Conservation (phyloP, 2,797 vertebrate species). For the Otus scops region DNA sequence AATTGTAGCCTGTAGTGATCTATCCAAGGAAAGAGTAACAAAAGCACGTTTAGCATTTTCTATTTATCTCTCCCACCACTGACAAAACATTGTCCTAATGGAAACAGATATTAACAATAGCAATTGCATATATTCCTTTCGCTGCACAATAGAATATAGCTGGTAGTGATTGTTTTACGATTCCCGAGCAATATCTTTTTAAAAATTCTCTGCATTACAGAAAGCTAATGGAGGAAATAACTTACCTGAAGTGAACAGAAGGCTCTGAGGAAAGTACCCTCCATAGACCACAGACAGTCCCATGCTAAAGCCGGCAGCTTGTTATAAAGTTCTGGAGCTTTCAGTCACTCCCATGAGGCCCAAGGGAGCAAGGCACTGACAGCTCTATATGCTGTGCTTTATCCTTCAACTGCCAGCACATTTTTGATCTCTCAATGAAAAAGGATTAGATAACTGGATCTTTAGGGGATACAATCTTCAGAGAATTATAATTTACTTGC, state of each 20-base stretch:
- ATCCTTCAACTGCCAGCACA: constrained; percentile 25
- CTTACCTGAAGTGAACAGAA: neutral
- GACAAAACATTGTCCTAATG: neutral
- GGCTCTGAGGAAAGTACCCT: neutral
- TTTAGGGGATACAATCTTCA: constrained; percentile 30
- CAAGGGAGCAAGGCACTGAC: neutral
- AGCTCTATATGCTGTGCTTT: constrained; percentile 7
- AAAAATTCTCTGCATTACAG: neutral
- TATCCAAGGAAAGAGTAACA: constrained; percentile 63
- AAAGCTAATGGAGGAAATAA: neutral
- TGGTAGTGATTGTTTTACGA: neutral
- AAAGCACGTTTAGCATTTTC: neutral
- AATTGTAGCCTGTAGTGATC: constrained; percentile 98
- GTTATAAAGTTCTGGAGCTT: neutral
- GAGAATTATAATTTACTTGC: constrained; percentile 32
- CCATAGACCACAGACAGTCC: neutral
- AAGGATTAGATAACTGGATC: constrained; percentile 41
- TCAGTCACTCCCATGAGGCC: neutral
- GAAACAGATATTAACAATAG: constrained; percentile 1
- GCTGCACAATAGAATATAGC: neutral
- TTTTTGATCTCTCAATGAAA: constrained; percentile 47
- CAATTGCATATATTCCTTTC: neutral
- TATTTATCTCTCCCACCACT: neutral
- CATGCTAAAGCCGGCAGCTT: neutral
- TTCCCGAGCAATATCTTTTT: neutral